Base-by-base conservation (phyloP, 2,888 invertebrate genomes). In the Ommatoiulus sabulosus region DNA sequence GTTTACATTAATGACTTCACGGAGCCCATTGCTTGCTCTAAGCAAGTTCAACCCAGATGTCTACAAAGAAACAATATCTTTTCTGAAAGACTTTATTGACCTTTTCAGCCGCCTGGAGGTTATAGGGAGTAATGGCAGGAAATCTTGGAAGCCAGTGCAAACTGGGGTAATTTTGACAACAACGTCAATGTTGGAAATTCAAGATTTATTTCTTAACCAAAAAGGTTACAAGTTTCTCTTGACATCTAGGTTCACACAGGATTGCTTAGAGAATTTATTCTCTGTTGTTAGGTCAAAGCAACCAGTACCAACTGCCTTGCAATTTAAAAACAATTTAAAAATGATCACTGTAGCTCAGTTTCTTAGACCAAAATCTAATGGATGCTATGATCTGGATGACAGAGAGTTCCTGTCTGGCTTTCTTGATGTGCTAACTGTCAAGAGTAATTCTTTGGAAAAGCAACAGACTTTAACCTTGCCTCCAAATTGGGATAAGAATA, bases 41-140 rank as follows among this genome's bases (percentile, higher is more conserved):
- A 48, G 87, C 3, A 87, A 46, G 46, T 20, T 87, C 15, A 35
- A 48, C 12, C 87, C 46, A 87, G 44, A 87, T 10, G 46, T 44
- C 46, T 48, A 87, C 44, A 87, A 87, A 48, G 87, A 87, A 87
- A 48, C 87, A 48, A 44, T 87, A 35, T 44, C 44, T 46, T 44
- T 48, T 44, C 48, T 87, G 35, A 35, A 87, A 17, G 35, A 35
- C 44, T 44, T 48, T 87, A 15, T 87, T 48, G 12, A 35, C 24
- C 44, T 44, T 86, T 86, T 44, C 44, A 44, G 44, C 44, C 43
- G 24, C 10, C 24, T 86, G 87, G 44, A 86, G 46, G 44, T 86
- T 86, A 46, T 43, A 15, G 44, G 44, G 48, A 86, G 12, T 86
- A n/a, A n/a, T 86, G 80, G 46, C 46, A 46, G 46, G 46, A 46